Evolutionary conservation across 30 jellyfish, hydroid and myxozoan genomes (phyloP), one percentile per base, ranked within the genome.

Genomic region (Nemopilema nomurai): DNA sequence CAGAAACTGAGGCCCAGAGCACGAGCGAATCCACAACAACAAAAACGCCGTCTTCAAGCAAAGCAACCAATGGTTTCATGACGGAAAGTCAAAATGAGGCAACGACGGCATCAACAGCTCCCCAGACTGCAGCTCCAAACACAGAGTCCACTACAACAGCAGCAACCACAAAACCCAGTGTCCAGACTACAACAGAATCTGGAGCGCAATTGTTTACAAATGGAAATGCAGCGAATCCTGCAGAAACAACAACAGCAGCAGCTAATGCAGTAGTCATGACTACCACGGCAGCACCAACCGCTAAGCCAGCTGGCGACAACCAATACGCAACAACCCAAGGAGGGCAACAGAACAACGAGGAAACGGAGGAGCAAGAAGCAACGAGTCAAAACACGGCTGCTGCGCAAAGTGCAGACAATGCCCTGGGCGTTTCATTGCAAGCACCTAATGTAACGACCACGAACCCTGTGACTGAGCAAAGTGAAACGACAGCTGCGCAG

Each of bases 381-480:
- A 74, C 41, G 33, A 74, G 24, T 72, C 50, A 50, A 27, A 22
- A 41, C 85, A 20, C n/a, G 72, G 69, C 13, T 18, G 26, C 71
- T 21, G 16, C 21, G 18, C 41, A 66, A 67, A 69, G 63, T 41
- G 21, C 90, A 17, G 67, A 81, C 18, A 28, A 30, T 16, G 64
- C 49, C 8, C 75, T 82, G 8, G 87, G 87, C 1, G 79, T 78
- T 16, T 78, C 87, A 16, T 67, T 78, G 23, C 69, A 78, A 41
- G 77, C 23, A 29, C 87, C 87, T 24, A 27, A 18, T 21, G 74
- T 30, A 18, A 32, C 33, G 28, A 62, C 30, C 18, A 62, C 67
- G 16, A 53, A 25, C 64, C 20, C 84, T 16, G 4, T 62, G 49
- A 24, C 1, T 51, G 57, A 13, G 13, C 57, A 41, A 41, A 41